These are phyloP conservation scores for Agonum fuliginosum DNA, from an alignment of 2,888 invertebrate species.

Conservation along the genomic window DNA sequence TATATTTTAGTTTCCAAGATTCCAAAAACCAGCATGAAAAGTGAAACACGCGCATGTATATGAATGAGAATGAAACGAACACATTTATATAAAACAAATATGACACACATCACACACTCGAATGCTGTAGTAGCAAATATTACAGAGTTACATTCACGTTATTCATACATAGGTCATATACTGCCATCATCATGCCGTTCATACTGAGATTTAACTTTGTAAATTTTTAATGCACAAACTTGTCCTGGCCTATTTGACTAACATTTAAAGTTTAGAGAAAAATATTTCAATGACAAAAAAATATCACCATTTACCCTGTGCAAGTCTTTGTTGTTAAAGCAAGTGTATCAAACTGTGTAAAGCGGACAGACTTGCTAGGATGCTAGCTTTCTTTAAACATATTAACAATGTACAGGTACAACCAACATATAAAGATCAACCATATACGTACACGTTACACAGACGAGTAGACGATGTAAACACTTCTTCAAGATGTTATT, in stretches of 20 bases:
- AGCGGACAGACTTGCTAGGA: constrained; percentile 74
- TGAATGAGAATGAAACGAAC: constrained; percentile 50
- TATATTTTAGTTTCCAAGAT: constrained; percentile 45
- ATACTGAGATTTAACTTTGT: constrained; percentile 59
- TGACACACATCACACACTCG: constrained; percentile 48
- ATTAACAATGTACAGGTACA: constrained; percentile 72
- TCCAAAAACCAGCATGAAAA: constrained; percentile 45
- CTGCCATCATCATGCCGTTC: constrained; percentile 26
- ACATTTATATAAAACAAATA: constrained; percentile 49
- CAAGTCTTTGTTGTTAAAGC: constrained; percentile 74
- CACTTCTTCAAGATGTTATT: too few relatives aligned
- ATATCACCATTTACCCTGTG: constrained; percentile 75
- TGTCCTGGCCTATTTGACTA: constrained; percentile 72
- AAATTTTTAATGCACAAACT: constrained; percentile 71
- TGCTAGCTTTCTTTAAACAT: constrained; percentile 72
- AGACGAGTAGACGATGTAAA: constrained; percentile 30
- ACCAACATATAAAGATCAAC: constrained; percentile 70
- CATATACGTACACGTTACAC: constrained; percentile 55
- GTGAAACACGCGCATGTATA: constrained; percentile 43
- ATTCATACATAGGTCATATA: constrained; percentile 54
- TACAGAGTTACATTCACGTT: constrained; percentile 45
- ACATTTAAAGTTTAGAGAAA: constrained; percentile 73
- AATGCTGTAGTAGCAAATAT: constrained; percentile 40
- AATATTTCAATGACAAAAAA: constrained; percentile 74
- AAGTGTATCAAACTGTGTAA: constrained; percentile 73